A percentile compares a stretch with the other conserved stretches of the same genome.
Evolutionary conservation across 37 sponge, comb jelly and placozoan species (phyloP).

Genomic region (Aphrocallistes beatrix): DNA sequence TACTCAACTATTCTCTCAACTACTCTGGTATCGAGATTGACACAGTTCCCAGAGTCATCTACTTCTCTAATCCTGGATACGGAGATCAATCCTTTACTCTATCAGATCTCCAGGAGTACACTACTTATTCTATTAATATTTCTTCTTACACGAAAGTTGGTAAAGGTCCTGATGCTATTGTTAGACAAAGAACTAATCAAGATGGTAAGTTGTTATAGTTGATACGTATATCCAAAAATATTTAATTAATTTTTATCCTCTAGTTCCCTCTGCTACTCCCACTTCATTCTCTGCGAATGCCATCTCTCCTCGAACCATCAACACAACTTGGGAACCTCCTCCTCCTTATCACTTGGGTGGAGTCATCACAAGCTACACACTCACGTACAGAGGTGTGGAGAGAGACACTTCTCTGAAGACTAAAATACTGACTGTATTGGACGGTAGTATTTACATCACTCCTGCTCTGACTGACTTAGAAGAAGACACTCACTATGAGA

Average conservation of each 20-base stretch:
- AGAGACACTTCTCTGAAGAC: neutral
- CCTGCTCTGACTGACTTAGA: constrained; percentile 10
- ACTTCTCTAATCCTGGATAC: neutral
- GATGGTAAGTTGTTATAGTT: constrained; percentile 9
- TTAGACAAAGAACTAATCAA: neutral
- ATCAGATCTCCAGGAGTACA: neutral
- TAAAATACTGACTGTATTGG: neutral
- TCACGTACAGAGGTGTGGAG: neutral
- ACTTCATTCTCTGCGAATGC: constrained; percentile 16
- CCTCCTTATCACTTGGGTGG: constrained; percentile 10
- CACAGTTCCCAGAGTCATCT: constrained; percentile 16
- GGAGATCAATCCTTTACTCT: neutral
- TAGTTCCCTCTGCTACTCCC: constrained; percentile 5
- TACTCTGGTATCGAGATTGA: neutral
- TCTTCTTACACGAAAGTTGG: neutral
- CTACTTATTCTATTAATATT: neutral
- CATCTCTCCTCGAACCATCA: constrained; percentile 15
- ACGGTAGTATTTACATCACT: constrained; percentile 13
- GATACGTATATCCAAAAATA: too few relatives aligned
- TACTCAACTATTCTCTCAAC: neutral
- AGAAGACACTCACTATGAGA: neutral
- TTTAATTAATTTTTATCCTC: too few relatives aligned
- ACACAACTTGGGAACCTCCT: constrained; percentile 19
- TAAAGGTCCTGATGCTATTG: neutral
- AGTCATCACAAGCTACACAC: constrained; percentile 11